Conservation (phyloP, 2,888 invertebrate genomes). For the Cerceris ruficornis region DNA sequence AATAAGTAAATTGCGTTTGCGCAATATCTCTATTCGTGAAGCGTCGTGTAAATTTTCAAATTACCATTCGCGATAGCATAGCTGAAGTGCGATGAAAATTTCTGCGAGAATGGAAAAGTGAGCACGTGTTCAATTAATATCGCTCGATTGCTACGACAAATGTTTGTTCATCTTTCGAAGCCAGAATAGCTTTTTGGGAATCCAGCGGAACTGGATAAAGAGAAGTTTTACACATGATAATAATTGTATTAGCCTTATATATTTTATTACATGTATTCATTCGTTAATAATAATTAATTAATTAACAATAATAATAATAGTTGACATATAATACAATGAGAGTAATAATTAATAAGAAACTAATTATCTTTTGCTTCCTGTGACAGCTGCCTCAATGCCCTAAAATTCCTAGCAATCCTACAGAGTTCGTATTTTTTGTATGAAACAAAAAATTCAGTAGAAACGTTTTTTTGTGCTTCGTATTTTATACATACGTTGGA, state of each 20-base stretch:
- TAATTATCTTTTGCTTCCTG: slow-evolving; percentile 78
- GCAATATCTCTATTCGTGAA: too few species aligned
- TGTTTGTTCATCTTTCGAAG: background rate
- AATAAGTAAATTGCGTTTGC: too few species aligned
- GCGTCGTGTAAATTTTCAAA: too few species aligned
- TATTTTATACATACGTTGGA: slow-evolving; percentile 40
- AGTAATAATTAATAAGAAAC: slow-evolving; percentile 78
- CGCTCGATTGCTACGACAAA: background rate
- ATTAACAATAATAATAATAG: slow-evolving; percentile 76
- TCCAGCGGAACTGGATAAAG: background rate
- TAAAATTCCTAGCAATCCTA: slow-evolving; percentile 79
- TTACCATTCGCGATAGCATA: too few species aligned
- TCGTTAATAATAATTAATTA: slow-evolving; percentile 75
- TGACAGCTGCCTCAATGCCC: slow-evolving; percentile 82
- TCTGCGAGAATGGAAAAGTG: too few species aligned
- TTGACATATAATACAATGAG: slow-evolving; percentile 80
- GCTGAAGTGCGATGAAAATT: too few species aligned
- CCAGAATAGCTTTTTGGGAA: background rate
- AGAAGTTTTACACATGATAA: slow-evolving; percentile 18
- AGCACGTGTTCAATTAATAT: background rate
- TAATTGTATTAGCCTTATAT: slow-evolving; percentile 76
- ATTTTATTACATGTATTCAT: slow-evolving; percentile 76
- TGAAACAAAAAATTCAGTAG: slow-evolving; percentile 37
- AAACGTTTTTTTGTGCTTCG: slow-evolving; percentile 31
- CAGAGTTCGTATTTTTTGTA: slow-evolving; percentile 72